Percentiles rank a stretch among this genome's conserved stretches.
Evolutionary conservation across 64 coral and sea anemone genomes (phyloP).

Genomic region (Platygyra sinensis): DNA sequence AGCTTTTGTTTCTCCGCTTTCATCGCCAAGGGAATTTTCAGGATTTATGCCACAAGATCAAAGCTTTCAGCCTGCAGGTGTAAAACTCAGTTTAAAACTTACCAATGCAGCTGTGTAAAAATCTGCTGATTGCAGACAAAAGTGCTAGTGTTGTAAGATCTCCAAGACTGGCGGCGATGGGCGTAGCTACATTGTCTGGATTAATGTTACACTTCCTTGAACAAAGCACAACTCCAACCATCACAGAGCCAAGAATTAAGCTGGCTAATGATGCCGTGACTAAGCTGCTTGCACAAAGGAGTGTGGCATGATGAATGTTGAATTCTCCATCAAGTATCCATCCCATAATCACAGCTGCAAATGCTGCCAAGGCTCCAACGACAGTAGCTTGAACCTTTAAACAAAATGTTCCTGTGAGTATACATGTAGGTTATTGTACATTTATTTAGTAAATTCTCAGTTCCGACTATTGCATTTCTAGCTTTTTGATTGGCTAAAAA

Average conservation of each 20-base stretch:
- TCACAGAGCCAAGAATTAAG: constrained; percentile 86
- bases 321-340: constrained; percentile 94
- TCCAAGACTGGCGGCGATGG: constrained; percentile 96
- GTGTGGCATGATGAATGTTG: constrained; percentile 95
- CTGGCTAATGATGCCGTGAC: constrained; percentile 94
- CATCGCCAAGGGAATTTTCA: too few species aligned
- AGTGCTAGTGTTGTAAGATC: constrained; percentile 90
- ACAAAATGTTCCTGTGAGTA: not conserved
- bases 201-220: constrained; percentile 90
- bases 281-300: constrained; percentile 93
- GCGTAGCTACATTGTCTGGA: constrained; percentile 96
- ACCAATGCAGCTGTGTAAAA: constrained; percentile 91
- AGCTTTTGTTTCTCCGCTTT: too few species aligned
- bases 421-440: too few species aligned
- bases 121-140: constrained; percentile 88
- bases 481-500: too few species aligned
- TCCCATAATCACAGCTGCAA: constrained; percentile 90
- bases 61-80: too few species aligned
- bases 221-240: constrained; percentile 83
- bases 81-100: not conserved
- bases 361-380: constrained; percentile 86
- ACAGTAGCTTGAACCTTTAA: constrained; percentile 96
- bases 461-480: too few species aligned
- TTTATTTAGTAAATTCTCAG: too few species aligned
- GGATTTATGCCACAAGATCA: too few species aligned